Conservation (phyloP, 2,797 vertebrate species). For the Ctenopoma kingsleyae region DNA sequence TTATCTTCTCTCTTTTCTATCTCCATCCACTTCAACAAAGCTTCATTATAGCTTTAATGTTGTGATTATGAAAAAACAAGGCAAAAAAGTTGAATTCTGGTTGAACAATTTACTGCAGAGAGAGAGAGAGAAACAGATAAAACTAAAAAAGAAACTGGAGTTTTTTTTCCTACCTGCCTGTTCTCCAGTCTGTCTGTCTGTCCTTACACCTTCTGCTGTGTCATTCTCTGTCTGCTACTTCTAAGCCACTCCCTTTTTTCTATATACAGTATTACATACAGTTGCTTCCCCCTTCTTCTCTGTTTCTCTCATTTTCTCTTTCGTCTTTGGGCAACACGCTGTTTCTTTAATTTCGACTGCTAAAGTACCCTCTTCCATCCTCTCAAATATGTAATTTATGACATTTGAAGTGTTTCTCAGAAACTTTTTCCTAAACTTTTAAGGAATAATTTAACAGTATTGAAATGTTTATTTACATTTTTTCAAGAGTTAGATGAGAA, state of each 20-base stretch:
- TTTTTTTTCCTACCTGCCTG: slow-evolving; percentile 27
- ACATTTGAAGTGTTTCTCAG: slow-evolving; percentile 4
- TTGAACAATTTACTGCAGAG: neutral
- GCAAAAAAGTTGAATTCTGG: slow-evolving; percentile 30
- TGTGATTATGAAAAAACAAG: slow-evolving; percentile 51
- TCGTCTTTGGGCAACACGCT: slow-evolving; percentile 12
- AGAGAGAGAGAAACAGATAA: slow-evolving; percentile 52
- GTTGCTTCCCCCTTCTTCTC: slow-evolving; percentile 1
- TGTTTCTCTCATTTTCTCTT: slow-evolving; percentile 30
- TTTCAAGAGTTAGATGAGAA: neutral
- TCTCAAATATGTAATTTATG: neutral
- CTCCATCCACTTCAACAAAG: slow-evolving; percentile 22
- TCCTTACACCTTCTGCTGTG: slow-evolving; percentile 40
- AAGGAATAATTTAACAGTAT: neutral
- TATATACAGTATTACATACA: slow-evolving; percentile 7
- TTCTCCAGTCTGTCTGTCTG: neutral
- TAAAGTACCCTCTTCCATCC: neutral
- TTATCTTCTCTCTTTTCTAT: slow-evolving; percentile 59
- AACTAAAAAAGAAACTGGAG: slow-evolving; percentile 40
- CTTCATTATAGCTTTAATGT: slow-evolving; percentile 30
- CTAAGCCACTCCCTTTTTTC: slow-evolving; percentile 33
- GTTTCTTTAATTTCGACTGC: slow-evolving; percentile 29
- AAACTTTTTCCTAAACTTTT: slow-evolving; percentile 3
- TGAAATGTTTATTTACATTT: neutral
- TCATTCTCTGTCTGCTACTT: slow-evolving; percentile 33